These are phyloP conservation scores for Panzeria rudis DNA, from an alignment of 2,888 invertebrate species.

Conservation along the genomic window DNA sequence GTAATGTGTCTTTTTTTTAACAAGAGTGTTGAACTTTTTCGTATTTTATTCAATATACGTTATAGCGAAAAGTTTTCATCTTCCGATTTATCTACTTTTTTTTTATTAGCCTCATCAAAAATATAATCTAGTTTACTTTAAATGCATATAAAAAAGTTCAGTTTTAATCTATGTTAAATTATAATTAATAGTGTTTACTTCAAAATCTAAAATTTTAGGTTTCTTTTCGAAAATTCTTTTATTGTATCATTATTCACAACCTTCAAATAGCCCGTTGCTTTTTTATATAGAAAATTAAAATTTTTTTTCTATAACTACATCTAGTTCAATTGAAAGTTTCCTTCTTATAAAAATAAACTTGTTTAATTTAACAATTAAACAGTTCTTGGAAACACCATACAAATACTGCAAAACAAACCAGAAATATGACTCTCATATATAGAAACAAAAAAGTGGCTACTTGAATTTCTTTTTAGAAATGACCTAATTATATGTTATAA, in stretches of 20 bases:
- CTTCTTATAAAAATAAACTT: background rate
- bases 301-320: no score
- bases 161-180: conserved; percentile 59
- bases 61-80: no score
- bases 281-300: background rate
- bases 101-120: no score
- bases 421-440: background rate
- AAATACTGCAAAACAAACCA: no score
- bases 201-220: background rate
- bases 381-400: background rate
- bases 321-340: no score
- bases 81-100: no score
- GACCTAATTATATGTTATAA: conserved; percentile 20
- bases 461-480: background rate
- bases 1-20: no score
- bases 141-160: no score
- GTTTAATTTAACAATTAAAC: background rate
- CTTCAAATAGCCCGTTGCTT: no score
- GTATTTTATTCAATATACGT: no score
- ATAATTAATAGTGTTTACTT: background rate
- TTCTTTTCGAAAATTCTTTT: background rate
- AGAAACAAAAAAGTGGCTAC: background rate
- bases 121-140: no score
- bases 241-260: background rate
- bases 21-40: no score